Conservation (phyloP, 2,888 invertebrate genomes). For the Osedax frankpressi region DNA sequence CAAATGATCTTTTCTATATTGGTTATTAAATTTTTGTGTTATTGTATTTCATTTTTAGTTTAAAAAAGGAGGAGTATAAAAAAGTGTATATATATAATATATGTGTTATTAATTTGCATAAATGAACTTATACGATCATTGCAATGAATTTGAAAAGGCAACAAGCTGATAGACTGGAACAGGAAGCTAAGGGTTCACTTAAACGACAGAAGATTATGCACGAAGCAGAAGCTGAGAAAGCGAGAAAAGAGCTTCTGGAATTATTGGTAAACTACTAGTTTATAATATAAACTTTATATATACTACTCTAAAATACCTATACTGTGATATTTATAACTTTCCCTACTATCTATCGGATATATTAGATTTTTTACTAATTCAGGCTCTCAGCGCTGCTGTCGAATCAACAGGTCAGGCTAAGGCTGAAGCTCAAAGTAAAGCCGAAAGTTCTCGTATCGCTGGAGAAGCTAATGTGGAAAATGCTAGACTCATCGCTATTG, state of each 20-base stretch:
- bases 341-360: too few relatives aligned
- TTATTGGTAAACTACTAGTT: neutral
- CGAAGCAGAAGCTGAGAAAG: slow-evolving; percentile 49
- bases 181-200: slow-evolving; percentile 49
- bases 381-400: slow-evolving; percentile 48
- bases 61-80: too few relatives aligned
- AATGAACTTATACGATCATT: too few relatives aligned
- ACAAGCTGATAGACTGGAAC: slow-evolving; percentile 49
- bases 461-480: slow-evolving; percentile 50
- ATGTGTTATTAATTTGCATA: too few relatives aligned
- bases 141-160: too few relatives aligned
- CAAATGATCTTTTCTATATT: too few relatives aligned
- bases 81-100: too few relatives aligned
- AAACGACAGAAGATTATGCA: slow-evolving; percentile 49
- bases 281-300: too few relatives aligned
- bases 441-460: slow-evolving; percentile 48
- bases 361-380: slow-evolving; percentile 44
- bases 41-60: too few relatives aligned
- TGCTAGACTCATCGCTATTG: slow-evolving; percentile 48
- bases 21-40: too few relatives aligned
- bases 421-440: slow-evolving; percentile 49
- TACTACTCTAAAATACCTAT: too few relatives aligned
- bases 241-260: slow-evolving; percentile 43
- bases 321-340: too few relatives aligned
- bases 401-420: slow-evolving; percentile 50